Evolutionary conservation across 2,797 vertebrate genomes (phyloP), one percentile per base, ranked within the genome.

Genomic region (Pelobates cultripes): DNA sequence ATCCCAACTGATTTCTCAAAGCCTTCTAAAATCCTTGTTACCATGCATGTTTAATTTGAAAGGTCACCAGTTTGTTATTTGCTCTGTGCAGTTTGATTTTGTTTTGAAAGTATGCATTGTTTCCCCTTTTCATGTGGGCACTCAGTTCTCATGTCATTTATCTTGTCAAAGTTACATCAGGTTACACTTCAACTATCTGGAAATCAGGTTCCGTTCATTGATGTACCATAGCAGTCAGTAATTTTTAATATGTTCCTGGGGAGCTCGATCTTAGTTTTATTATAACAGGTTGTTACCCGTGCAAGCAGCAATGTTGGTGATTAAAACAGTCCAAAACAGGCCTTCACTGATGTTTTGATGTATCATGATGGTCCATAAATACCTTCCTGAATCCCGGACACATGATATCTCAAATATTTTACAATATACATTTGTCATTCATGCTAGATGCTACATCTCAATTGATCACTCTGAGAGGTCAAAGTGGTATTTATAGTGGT

Each of bases 101-200:
- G 61, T 64, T 40, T 64, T 64, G 9, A 64, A 64, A 28, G 61
- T 6, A n/a, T 64, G n/a, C 61, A 64, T 64, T 64, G 61, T 64
- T 64, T 64, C 17, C n/a, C 14, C 57, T 14, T 4, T 61, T 64
- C 61, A 64, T 40, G n/a, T n/a, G 7, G 61, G 61, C n/a, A 40
- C 8, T 28, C 28, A 9, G 17, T 71, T 51, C 40, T 73, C 17
- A 57, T 60, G 74, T 55, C 40, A 71, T 60, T 63, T 51, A 42
- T 9, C 68, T 72, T 79, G 45, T 77, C 44, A 45, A 42, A 77
- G 57, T 68, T n/a, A 71, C 45, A 8, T 71, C 70, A 71, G 28
- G 66, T 63, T 77, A 72, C 40, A 60, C 42, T 71, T 71, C 14
- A 53, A 6, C 53, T 82, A 72, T 53, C 28, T 40, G 60, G 75